Evolutionary conservation across 2,888 invertebrate species (phyloP).

Genomic region (Leistus spinibarbis): DNA sequence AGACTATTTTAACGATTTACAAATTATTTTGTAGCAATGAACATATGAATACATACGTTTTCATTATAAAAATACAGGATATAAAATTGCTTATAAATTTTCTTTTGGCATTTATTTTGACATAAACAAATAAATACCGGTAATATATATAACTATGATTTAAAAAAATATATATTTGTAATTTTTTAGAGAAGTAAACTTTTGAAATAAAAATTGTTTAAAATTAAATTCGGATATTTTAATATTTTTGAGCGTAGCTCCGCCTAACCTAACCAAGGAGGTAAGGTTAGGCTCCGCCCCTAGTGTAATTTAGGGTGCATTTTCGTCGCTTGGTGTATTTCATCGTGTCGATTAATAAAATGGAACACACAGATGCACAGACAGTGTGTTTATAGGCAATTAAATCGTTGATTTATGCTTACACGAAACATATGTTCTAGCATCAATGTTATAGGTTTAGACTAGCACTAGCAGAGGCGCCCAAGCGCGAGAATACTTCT

Average conservation of each 20-base stretch:
- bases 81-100: no score
- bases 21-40: no score
- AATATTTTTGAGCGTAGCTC: neutral
- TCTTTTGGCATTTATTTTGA: no score
- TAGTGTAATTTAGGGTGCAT: neutral
- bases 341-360: neutral
- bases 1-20: no score
- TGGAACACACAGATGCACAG: neutral
- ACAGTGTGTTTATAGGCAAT: conserved; percentile 25
- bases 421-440: conserved; percentile 28
- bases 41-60: no score
- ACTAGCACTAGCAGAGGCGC: neutral
- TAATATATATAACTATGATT: no score
- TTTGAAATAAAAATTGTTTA: no score
- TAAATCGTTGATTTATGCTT: conserved; percentile 28
- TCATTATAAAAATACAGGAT: no score
- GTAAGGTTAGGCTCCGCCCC: neutral
- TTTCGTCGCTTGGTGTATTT: neutral
- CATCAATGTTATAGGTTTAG: neutral
- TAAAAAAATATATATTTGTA: no score
- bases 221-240: no score
- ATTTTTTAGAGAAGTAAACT: no score
- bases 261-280: neutral
- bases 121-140: no score
- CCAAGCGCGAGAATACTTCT: neutral